These are phyloP conservation scores for Taenioides sp. DNA, from an alignment of 2,797 vertebrate genomes.

Conservation along the genomic window DNA sequence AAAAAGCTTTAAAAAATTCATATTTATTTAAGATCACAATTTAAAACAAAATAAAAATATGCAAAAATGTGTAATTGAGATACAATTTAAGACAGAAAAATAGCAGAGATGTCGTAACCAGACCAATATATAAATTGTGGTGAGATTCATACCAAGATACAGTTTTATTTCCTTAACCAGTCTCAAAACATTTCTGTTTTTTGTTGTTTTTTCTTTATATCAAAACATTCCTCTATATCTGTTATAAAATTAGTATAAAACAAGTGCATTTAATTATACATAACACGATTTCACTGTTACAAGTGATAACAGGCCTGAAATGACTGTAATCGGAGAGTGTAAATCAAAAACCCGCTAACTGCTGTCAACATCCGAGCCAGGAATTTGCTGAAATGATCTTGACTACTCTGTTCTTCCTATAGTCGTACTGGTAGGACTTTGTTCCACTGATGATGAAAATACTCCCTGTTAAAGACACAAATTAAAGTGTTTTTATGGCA, in stretches of 20 bases:
- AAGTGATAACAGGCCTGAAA: conserved; percentile 5
- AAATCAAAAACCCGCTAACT: not conserved
- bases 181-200: not conserved
- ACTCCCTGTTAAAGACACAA: conserved; percentile 52
- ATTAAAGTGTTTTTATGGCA: not conserved
- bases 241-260: not conserved
- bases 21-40: not conserved
- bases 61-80: not conserved
- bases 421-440: conserved; percentile 65
- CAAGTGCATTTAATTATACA: conserved; percentile 2
- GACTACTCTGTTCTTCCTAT: conserved; percentile 49
- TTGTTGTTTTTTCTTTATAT: not conserved
- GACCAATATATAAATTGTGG: not conserved
- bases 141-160: not conserved
- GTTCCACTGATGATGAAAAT: conserved; percentile 65
- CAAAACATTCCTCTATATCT: conserved; percentile 1
- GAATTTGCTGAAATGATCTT: conserved; percentile 51
- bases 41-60: not conserved
- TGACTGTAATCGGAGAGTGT: not conserved
- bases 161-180: not conserved
- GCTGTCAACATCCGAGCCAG: conserved; percentile 68
- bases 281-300: conserved; percentile 1
- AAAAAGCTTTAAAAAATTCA: not conserved
- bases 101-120: not conserved
- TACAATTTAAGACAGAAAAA: not conserved